These are phyloP conservation scores for Sebastes hubbsi DNA, from an alignment of 2,797 vertebrate species.

Conservation along the genomic window DNA sequence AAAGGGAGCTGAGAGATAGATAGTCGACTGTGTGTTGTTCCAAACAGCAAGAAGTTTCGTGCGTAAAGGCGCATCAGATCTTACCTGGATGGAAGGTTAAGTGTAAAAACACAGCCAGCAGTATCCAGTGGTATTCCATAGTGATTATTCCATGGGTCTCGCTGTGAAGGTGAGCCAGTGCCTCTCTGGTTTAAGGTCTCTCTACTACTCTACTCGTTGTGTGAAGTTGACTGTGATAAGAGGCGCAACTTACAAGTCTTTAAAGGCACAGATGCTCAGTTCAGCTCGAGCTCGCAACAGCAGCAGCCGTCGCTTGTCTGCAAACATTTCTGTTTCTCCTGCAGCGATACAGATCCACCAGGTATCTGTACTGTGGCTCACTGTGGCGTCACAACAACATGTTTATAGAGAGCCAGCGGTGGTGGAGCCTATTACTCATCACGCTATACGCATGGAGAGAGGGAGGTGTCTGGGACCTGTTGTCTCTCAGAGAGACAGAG, in stretches of 20 bases:
- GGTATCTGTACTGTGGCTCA: conserved; percentile 36
- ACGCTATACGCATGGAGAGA: conserved; percentile 1
- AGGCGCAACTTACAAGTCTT: conserved; percentile 57
- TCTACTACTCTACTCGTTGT: conserved; percentile 48
- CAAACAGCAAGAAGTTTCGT: conserved; percentile 56
- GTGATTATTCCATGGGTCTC: conserved; percentile 85
- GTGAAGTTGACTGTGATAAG: conserved; percentile 44
- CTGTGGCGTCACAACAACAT: conserved; percentile 54
- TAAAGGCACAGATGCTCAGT: conserved; percentile 68
- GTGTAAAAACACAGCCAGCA: conserved; percentile 80
- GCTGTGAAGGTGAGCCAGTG: conserved; percentile 67
- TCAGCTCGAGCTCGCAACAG: conserved; percentile 17
- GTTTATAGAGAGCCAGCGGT: conserved; percentile 49
- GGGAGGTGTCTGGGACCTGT: conserved; percentile 50
- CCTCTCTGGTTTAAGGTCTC: conserved; percentile 45
- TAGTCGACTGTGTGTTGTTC: not conserved
- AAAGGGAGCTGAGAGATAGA: not conserved
- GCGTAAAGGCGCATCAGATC: conserved; percentile 37
- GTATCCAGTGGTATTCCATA: conserved; percentile 85
- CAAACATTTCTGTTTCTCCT: conserved; percentile 29
- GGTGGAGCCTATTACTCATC: conserved; percentile 54
- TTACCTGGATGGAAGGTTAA: conserved; percentile 82
- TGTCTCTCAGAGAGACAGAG: not conserved
- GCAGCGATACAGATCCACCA: not conserved
- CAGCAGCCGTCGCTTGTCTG: conserved; percentile 28